Evolutionary conservation across 2,888 invertebrate species (phyloP).

Genomic region (Lasioglossum villosulum): DNA sequence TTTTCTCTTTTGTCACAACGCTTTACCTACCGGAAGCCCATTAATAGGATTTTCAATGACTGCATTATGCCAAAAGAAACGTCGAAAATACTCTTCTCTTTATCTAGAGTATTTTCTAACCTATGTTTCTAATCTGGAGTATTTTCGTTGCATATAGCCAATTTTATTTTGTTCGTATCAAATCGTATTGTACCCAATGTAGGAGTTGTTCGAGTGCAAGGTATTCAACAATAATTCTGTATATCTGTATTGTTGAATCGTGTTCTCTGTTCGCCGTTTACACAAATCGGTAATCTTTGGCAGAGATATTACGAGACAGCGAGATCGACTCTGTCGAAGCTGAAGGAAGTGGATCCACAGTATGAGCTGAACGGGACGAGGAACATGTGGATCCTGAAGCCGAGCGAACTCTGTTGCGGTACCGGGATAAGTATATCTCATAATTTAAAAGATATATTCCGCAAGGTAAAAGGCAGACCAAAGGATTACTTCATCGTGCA

Average conservation of each 20-base stretch:
- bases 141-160: no score
- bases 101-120: no score
- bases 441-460: constrained; percentile 90
- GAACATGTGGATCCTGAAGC: constrained; percentile 96
- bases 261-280: not conserved
- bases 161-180: no score
- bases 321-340: constrained; percentile 63
- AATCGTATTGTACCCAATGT: no score
- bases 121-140: no score
- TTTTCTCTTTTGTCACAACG: not conserved
- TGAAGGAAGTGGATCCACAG: constrained; percentile 77
- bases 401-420: constrained; percentile 92
- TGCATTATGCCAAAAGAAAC: no score
- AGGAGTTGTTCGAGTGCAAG: no score
- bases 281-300: not conserved
- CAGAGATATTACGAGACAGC: constrained; percentile 60
- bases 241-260: no score
- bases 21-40: not conserved
- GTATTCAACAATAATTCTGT: no score
- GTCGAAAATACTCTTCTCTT: no score
- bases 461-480: constrained; percentile 86
- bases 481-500: constrained; percentile 91
- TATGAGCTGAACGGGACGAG: constrained; percentile 89
- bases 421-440: constrained; percentile 93
- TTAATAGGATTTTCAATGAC: no score